A percentile compares a stretch with the other conserved stretches of the same genome.
Evolutionary conservation across 2,888 invertebrate genomes (phyloP).

Genomic region (Tetragnatha montana): DNA sequence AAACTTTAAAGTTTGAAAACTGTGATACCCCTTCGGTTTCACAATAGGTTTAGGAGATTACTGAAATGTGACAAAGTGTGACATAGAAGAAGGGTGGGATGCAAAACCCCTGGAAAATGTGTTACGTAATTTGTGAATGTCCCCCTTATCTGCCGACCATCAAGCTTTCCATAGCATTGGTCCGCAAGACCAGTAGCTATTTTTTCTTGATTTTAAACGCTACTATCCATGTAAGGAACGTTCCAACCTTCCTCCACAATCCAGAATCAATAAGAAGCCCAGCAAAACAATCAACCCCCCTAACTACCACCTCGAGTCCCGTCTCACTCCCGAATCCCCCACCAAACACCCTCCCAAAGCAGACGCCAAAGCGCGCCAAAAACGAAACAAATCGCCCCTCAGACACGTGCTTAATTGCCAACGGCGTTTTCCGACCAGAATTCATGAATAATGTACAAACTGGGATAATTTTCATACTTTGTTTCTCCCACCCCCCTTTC

Average conservation of each 20-base stretch:
- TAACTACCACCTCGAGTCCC: slow-evolving; percentile 5
- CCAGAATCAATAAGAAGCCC: not conserved
- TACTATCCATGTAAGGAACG: not conserved
- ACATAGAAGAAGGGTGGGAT: too few species aligned
- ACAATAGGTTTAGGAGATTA: too few species aligned
- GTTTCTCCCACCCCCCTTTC: slow-evolving; percentile 25
- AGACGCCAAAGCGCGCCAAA: slow-evolving; percentile 21
- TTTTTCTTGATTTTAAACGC: too few species aligned
- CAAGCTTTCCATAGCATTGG: too few species aligned
- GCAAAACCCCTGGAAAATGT: too few species aligned
- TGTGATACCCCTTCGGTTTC: too few species aligned
- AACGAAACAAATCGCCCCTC: slow-evolving; percentile 33
- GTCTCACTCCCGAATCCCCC: not conserved
- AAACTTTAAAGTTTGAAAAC: too few species aligned
- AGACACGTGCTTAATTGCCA: slow-evolving; percentile 48
- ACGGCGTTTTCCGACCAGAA: slow-evolving; percentile 28
- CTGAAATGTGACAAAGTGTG: too few species aligned
- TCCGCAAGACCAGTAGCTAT: too few species aligned
- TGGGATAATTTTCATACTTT: slow-evolving; percentile 43
- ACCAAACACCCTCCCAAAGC: slow-evolving; percentile 16
- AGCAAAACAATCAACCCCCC: not conserved
- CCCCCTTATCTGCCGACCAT: too few species aligned
- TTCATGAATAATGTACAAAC: slow-evolving; percentile 54
- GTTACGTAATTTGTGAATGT: too few species aligned
- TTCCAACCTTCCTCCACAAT: not conserved